phyloP scores from a whole-genome alignment of 2,113 vertebrate species.

The Brevimyrus niger region DNA sequence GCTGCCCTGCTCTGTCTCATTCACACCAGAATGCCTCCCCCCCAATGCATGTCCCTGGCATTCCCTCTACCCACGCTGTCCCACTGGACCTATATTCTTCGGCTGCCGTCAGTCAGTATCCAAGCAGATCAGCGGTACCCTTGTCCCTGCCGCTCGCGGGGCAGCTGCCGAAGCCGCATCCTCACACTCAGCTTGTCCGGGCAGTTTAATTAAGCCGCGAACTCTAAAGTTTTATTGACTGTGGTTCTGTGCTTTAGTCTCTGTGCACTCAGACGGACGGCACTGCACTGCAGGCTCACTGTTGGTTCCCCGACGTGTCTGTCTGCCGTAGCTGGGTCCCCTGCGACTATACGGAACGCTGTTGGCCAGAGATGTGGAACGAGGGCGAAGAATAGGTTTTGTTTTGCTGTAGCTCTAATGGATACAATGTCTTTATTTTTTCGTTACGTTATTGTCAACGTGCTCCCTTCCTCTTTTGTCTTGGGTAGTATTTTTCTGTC shows the following conservation, averaged over 20 bases:
- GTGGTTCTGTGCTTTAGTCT: conserved; percentile 45
- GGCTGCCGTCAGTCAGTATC: not conserved
- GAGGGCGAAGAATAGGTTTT: not conserved
- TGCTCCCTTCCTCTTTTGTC: not conserved
- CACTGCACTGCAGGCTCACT: not conserved
- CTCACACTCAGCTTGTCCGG: conserved; percentile 49
- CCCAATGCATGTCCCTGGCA: not conserved
- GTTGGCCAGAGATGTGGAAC: not conserved
- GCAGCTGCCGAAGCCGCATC: not conserved
- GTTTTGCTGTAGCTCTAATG: not conserved
- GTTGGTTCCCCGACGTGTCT: not conserved
- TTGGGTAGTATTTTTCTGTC: not conserved
- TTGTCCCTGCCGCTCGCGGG: not conserved
- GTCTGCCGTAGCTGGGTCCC: not conserved
- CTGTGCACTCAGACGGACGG: conserved; percentile 26
- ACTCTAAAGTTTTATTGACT: not conserved
- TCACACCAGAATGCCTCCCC: not conserved
- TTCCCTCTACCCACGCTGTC: not conserved
- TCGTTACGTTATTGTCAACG: not conserved
- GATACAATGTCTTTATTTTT: not conserved
- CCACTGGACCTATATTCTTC: not conserved
- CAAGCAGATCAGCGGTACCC: not conserved
- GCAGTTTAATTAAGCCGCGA: conserved; percentile 65
- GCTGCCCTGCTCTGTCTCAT: not conserved
- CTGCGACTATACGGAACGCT: not conserved